Base-by-base conservation (phyloP, 2,113 vertebrate species). In the Aptenodytes forsteri region DNA sequence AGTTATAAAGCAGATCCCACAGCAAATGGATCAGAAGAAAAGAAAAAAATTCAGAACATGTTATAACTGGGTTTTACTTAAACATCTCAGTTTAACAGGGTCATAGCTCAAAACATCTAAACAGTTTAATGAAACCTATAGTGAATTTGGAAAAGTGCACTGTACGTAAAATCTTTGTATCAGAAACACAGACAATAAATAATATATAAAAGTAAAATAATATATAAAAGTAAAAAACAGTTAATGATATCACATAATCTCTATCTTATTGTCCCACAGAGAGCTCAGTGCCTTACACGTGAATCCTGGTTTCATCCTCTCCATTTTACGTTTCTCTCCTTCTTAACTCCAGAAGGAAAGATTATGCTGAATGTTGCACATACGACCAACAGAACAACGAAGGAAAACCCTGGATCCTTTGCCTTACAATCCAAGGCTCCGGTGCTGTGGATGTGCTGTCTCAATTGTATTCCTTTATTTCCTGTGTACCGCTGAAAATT, bases 401-500 rank as follows among this genome's bases (percentile, higher is more conserved):
- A 67, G 16, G 11, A 87, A 83, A 91, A 50, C 3, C 13, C 13
- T 26, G 8, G 23, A 61, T 79, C 32, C 13, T 72, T 86, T 42
- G 13, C 12, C 16, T 85, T 72, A 9, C 50, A 71, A 20, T 30
- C 27, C 30, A 67, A 56, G 4, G 16, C 12, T 64, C 17, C 0
- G 0, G 3, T 71, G 16, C 23, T 40, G 27, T 44, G 16, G 7
- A 44, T 83, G 11, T 47, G 6, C 27, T 88, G 6, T 65, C n/a
- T 82, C 30, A 62, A 9, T 19, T 29, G 1, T 47, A 61, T 56
- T 86, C 6, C 13, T 76, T 49, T 81, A 26, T 56, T 65, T 85
- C 44, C 26, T 26, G 2, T 16, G 16, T 26, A 42, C 11, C 0
- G 0, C 32, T 44, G 52, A 50, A 49, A 26, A 0, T 5, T 58